Conservation (phyloP, 2,888 invertebrate species). For the Acanthosepion pharaonis region DNA sequence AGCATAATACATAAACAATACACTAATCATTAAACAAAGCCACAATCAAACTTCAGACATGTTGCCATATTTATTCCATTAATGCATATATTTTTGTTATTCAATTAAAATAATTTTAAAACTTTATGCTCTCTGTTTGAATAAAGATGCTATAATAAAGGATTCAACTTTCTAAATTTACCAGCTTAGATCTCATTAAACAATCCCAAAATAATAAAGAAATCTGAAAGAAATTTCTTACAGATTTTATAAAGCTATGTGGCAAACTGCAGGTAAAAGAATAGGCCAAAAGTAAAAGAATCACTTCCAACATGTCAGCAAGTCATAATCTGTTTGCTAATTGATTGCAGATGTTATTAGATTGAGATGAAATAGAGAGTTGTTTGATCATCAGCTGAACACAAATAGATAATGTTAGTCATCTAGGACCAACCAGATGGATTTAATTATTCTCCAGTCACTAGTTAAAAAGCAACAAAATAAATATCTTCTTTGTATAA, state of each 20-base stretch:
- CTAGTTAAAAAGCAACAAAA: not conserved
- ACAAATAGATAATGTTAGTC: not conserved
- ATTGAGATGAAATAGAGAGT: not conserved
- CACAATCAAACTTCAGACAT: too few species aligned
- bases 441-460: not conserved
- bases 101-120: too few species aligned
- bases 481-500: not conserved
- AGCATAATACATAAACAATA: too few species aligned
- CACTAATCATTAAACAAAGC: too few species aligned
- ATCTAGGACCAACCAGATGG: not conserved
- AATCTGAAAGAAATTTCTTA: not conserved
- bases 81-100: too few species aligned
- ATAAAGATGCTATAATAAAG: too few species aligned
- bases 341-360: slow-evolving; percentile 3
- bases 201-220: not conserved
- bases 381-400: not conserved
- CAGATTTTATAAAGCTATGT: not conserved
- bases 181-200: not conserved
- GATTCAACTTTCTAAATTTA: too few species aligned
- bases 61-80: too few species aligned
- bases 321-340: not conserved
- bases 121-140: too few species aligned
- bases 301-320: slow-evolving; percentile 33
- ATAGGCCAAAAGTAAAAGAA: not conserved
- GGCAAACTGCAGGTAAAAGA: not conserved